Evolutionary conservation across 1,140 invertebrate species (phyloP), one percentile per base, ranked within the genome.

Genomic region (Trialeurodes vaporariorum): DNA sequence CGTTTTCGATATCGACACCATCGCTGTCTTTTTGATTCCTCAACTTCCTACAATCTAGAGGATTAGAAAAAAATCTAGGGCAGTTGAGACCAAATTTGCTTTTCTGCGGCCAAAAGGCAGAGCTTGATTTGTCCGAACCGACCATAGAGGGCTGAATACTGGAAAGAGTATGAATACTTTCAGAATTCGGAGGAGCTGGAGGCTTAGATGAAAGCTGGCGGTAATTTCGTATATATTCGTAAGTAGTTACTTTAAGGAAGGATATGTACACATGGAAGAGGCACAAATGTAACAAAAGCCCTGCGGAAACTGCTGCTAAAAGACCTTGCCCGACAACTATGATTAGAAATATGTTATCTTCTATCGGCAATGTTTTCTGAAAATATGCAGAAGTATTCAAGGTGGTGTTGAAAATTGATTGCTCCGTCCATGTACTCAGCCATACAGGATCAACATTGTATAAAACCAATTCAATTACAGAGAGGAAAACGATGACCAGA

Each of bases 231-330:
- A 92, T 88, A 76, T 94, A 96, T 76, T 95, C 93, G 77, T 94
- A 96, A 0, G 93, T 96, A 5, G 92, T 94, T 22, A 94, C 78
- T 0, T 92, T 92, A 65, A 92, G 78, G 69, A 87, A 85, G 11
- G 87, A 88, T 74, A 94, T 92, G 77, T 94, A 94, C 60, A 92
- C 85, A 78, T 95, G 92, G 78, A 94, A 94, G 76, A 90, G 88
- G 75, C 91, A 91, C 25, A 98, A 81, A 80, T 98, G 94, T 23
- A 92, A 80, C 12, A 97, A 81, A 24, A 96, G 80, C 24, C 86
- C 86, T 0, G 89, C 85, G 2, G 91, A 88, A 11, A 92, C 82
- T 5, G 90, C 80, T 0, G 91, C 87, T 23, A 93, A 77, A 12
- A 89, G 70, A 2, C 86, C 86, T 23, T 89, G 79, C 13, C 85